phyloP scores from a whole-genome alignment of 1,140 invertebrate species.

The Ceratina calcarata region DNA sequence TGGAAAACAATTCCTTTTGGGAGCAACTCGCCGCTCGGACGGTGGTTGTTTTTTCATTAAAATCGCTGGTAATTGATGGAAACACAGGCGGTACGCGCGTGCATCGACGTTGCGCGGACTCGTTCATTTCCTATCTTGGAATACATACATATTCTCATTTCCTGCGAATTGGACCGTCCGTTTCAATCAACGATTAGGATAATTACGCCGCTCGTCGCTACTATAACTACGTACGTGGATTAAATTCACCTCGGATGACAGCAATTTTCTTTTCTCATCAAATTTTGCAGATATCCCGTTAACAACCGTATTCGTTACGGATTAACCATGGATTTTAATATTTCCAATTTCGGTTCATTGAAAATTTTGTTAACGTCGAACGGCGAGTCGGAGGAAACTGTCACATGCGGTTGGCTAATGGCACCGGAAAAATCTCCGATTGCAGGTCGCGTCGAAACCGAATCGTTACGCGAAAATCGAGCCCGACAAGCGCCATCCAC shows the following conservation, averaged over 20 bases:
- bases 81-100: background rate
- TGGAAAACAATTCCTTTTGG: constrained; percentile 20
- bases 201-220: background rate
- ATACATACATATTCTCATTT: background rate
- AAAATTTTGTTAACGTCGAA: too few species aligned
- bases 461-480: constrained; percentile 42
- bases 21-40: background rate
- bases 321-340: too few species aligned
- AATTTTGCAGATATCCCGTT: too few species aligned
- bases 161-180: background rate
- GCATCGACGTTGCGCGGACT: too few species aligned
- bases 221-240: too few species aligned
- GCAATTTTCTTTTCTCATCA: too few species aligned
- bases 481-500: background rate
- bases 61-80: constrained; percentile 11
- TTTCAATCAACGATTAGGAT: background rate
- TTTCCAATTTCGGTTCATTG: too few species aligned
- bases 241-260: too few species aligned
- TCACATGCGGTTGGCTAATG: constrained; percentile 2
- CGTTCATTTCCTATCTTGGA: too few species aligned
- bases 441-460: constrained; percentile 20
- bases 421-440: constrained; percentile 31
- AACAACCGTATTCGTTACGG: too few species aligned
- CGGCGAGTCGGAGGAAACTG: constrained; percentile 30
- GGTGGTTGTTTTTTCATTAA: constrained; percentile 12